A percentile compares a stretch with the other conserved stretches of the same genome.
Conservation (phyloP, 2,797 vertebrate genomes). For the Vireo griseus region DNA sequence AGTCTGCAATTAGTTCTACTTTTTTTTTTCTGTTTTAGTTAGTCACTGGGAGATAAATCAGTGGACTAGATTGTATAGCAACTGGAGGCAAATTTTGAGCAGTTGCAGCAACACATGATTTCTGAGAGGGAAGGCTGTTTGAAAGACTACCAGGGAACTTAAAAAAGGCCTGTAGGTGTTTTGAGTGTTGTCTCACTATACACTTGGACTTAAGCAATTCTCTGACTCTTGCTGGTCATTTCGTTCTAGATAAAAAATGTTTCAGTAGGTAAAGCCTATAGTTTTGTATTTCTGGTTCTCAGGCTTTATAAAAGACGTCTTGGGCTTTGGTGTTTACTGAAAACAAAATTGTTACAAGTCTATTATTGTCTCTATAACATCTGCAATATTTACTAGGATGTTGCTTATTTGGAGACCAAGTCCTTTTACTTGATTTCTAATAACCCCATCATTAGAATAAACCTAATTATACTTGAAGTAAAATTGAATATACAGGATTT, state of each 20-base stretch:
- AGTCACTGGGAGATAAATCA: background rate
- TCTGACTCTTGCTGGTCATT: background rate
- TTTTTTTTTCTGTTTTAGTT: background rate
- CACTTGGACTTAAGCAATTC: background rate
- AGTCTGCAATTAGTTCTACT: background rate
- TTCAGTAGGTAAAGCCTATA: background rate
- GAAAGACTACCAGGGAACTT: background rate
- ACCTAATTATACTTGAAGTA: background rate
- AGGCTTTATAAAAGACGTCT: background rate
- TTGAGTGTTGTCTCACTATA: background rate
- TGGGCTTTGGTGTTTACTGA: background rate
- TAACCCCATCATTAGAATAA: background rate
- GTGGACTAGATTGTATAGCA: background rate
- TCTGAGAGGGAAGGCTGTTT: background rate
- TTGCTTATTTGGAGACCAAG: background rate
- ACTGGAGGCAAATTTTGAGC: background rate
- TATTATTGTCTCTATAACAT: background rate
- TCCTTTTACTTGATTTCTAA: background rate
- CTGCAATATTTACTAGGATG: background rate
- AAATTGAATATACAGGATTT: background rate
- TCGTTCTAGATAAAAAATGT: background rate
- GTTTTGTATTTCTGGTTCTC: background rate
- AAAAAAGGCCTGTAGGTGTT: background rate
- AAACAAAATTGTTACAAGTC: background rate
- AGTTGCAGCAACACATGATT: background rate